phyloP scores from a whole-genome alignment of 2,888 invertebrate genomes.

The Torymus auratus region DNA sequence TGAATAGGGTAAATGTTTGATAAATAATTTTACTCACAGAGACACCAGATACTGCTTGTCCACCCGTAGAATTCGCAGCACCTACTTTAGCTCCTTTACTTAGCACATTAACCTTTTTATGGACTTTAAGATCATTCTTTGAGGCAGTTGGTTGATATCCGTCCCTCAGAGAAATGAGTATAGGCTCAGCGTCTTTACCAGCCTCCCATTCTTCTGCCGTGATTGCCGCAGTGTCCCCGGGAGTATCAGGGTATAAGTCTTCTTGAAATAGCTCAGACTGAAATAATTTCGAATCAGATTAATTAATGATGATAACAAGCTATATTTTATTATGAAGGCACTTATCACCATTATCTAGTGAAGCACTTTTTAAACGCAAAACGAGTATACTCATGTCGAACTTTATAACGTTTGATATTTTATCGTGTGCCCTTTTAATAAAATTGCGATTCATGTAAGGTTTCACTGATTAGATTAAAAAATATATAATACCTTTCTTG shows the following conservation, averaged over 20 bases:
- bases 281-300: constrained; percentile 21
- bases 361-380: too few species aligned
- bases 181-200: constrained; percentile 93
- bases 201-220: constrained; percentile 95
- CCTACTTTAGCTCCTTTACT: constrained; percentile 80
- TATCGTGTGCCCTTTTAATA: constrained; percentile 19
- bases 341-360: too few species aligned
- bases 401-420: not conserved
- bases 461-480: constrained; percentile 47
- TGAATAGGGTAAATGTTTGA: too few species aligned
- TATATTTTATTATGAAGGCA: constrained; percentile 10
- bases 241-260: constrained; percentile 96
- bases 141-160: constrained; percentile 81
- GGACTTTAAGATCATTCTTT: constrained; percentile 83
- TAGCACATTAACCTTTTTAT: constrained; percentile 89
- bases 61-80: constrained; percentile 66
- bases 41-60: constrained; percentile 63
- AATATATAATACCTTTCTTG: constrained; percentile 85
- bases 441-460: constrained; percentile 22
- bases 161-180: constrained; percentile 94
- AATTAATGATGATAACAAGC: not conserved
- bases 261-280: constrained; percentile 97
- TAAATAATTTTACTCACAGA: constrained; percentile 64
- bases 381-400: too few species aligned
- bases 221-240: constrained; percentile 91